Conservation (phyloP, 2,113 vertebrate genomes). For the Tachysurus fulvidraco region DNA sequence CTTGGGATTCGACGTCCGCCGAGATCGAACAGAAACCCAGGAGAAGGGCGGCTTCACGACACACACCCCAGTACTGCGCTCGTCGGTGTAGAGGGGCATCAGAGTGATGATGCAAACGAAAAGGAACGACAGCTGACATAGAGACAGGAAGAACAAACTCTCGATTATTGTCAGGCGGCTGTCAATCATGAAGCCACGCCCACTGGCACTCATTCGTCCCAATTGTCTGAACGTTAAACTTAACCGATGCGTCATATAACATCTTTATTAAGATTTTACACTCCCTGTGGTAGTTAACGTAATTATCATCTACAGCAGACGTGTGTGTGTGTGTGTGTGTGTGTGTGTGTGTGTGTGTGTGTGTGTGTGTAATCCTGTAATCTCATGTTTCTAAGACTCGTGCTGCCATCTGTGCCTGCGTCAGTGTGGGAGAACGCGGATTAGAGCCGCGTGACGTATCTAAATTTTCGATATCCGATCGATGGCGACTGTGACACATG, state of each 20-base stretch:
- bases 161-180: too few relatives aligned
- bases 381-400: constrained; percentile 5
- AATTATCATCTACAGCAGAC: too few relatives aligned
- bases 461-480: background rate
- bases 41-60: background rate
- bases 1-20: background rate
- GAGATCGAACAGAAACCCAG: background rate
- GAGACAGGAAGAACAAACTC: too few relatives aligned
- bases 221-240: too few relatives aligned
- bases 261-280: too few relatives aligned
- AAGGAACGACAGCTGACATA: background rate
- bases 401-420: background rate
- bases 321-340: background rate
- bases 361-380: constrained; percentile 21
- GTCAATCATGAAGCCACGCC: too few relatives aligned
- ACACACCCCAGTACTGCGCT: background rate
- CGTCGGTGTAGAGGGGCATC: background rate
- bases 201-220: background rate
- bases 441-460: background rate
- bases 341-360: background rate
- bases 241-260: too few relatives aligned
- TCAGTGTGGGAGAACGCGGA: background rate
- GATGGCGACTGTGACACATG: too few relatives aligned
- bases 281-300: too few relatives aligned
- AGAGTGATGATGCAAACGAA: too few relatives aligned